Evolutionary conservation across 2,113 vertebrate genomes (phyloP).

Genomic region (Sminthopsis crassicaudata): DNA sequence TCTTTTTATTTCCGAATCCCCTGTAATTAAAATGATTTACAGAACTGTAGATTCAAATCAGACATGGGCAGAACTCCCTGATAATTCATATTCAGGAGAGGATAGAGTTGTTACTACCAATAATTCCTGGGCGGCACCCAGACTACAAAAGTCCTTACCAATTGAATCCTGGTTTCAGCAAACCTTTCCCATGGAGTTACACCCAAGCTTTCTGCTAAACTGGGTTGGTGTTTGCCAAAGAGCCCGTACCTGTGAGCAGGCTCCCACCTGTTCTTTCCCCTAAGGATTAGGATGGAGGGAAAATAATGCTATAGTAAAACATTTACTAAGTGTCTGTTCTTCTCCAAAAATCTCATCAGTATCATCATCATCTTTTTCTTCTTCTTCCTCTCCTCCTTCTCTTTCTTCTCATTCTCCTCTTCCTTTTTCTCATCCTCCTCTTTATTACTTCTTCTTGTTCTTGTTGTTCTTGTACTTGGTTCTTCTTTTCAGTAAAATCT

Average conservation of each 20-base stretch:
- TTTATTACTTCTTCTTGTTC: no score
- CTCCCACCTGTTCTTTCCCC: neutral
- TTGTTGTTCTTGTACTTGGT: no score
- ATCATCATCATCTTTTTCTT: no score
- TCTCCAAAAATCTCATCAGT: no score
- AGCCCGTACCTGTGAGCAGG: neutral
- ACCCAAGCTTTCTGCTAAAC: neutral
- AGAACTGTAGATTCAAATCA: neutral
- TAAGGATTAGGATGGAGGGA: neutral
- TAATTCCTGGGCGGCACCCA: neutral
- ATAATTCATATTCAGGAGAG: neutral
- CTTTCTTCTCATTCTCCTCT: no score
- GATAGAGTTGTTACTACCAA: neutral
- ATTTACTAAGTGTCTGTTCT: no score
- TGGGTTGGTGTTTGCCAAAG: neutral
- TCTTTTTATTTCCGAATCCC: neutral
- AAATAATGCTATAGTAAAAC: no score
- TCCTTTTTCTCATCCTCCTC: no score
- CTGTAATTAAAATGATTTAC: neutral
- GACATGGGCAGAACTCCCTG: neutral
- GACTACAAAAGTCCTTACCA: neutral
- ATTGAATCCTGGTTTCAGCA: neutral
- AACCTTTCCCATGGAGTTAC: neutral
- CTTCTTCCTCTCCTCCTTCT: no score
- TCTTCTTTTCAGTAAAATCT: no score